A percentile compares a stretch with the other conserved stretches of the same genome.
Conservation (phyloP, 2,888 invertebrate genomes). For the Melieria omissa region DNA sequence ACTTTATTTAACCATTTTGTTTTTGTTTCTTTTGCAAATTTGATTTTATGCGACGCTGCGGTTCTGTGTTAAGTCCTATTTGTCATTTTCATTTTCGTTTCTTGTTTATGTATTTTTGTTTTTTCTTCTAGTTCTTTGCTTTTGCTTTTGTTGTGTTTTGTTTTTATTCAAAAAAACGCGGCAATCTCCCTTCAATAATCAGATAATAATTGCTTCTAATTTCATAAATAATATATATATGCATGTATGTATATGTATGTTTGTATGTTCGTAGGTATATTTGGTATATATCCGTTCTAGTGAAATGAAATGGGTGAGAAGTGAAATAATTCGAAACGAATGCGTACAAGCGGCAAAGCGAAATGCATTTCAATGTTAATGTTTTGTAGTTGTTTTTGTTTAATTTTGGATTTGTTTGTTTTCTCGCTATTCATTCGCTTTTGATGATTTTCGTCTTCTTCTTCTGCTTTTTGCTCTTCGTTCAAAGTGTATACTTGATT, state of each 20-base stretch:
- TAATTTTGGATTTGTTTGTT: conserved; percentile 35
- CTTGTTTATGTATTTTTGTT: background rate
- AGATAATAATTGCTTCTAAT: conserved; percentile 19
- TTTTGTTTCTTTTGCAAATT: conserved; percentile 12
- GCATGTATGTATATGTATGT: conserved; percentile 13
- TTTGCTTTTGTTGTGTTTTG: background rate
- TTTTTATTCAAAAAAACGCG: conserved; percentile 1
- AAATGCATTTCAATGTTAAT: conserved; percentile 30
- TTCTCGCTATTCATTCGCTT: conserved; percentile 35
- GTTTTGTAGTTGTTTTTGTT: conserved; percentile 17
- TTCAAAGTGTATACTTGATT: conserved; percentile 11
- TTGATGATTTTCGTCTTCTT: conserved; percentile 2
- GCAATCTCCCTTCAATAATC: conserved; percentile 19
- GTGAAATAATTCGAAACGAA: background rate
- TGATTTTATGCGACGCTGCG: background rate
- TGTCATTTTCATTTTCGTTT: background rate
- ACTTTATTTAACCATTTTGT: conserved; percentile 3
- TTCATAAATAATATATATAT: conserved; percentile 20
- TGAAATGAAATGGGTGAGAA: background rate
- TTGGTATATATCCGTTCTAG: conserved; percentile 1
- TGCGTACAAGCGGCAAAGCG: background rate
- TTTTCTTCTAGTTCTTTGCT: background rate
- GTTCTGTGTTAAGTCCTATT: background rate
- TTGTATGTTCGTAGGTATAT: conserved; percentile 2
- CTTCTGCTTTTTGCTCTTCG: conserved; percentile 8